Conservation (phyloP, 1,140 invertebrate species). For the Drepana arcuata region DNA sequence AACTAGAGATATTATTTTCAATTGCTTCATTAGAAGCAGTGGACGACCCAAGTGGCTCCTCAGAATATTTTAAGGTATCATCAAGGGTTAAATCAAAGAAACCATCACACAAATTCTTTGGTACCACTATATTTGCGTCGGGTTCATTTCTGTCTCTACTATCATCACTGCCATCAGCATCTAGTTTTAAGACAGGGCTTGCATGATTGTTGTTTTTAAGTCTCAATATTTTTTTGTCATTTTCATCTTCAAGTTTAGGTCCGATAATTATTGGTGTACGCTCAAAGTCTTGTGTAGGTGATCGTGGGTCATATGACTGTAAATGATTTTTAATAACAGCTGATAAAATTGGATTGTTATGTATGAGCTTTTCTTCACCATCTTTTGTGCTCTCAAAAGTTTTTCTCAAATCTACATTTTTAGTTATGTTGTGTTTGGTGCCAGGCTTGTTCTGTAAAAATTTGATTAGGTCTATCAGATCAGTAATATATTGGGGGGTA, state of each 20-base stretch:
- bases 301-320: constrained; percentile 59
- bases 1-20: constrained; percentile 38
- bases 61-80: constrained; percentile 42
- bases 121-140: constrained; percentile 37
- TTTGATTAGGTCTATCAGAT: too few species aligned
- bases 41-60: constrained; percentile 51
- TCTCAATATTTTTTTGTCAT: constrained; percentile 22
- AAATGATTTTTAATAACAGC: constrained; percentile 64
- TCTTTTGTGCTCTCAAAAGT: constrained; percentile 48
- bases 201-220: constrained; percentile 29
- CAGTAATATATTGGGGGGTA: too few species aligned
- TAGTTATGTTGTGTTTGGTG: constrained; percentile 59
- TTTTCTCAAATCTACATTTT: constrained; percentile 57
- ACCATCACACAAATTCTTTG: constrained; percentile 53
- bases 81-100: constrained; percentile 49
- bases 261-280: constrained; percentile 53
- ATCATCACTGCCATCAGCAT: constrained; percentile 27
- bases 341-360: constrained; percentile 59
- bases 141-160: constrained; percentile 25
- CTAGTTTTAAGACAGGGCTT: constrained; percentile 36
- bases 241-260: constrained; percentile 24
- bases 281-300: constrained; percentile 60
- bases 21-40: constrained; percentile 55
- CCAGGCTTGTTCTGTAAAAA: constrained; percentile 47
- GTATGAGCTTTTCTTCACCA: constrained; percentile 49